phyloP scores from a whole-genome alignment of 2,888 invertebrate species.

The Argyra leucocephala region DNA sequence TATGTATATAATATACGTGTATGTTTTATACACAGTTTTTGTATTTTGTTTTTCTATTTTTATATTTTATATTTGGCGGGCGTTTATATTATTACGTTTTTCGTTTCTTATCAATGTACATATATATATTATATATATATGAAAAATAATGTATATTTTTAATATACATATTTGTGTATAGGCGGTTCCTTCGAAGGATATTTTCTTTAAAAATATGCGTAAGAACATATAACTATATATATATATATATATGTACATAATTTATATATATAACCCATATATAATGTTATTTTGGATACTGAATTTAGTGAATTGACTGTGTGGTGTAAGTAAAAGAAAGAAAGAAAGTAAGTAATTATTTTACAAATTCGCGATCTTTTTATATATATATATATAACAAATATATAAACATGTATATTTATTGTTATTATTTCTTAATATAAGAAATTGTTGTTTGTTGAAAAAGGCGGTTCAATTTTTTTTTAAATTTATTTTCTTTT shows the following conservation, averaged over 20 bases:
- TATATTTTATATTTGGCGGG: not conserved
- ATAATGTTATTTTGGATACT: not conserved
- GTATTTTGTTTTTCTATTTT: not conserved
- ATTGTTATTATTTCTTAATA: too few species aligned
- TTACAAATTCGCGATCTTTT: too few species aligned
- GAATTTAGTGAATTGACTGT: not conserved
- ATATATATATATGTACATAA: not conserved
- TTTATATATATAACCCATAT: not conserved
- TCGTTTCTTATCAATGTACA: not conserved
- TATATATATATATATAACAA: too few species aligned
- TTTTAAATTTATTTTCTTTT: too few species aligned
- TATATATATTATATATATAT: not conserved
- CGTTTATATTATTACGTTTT: not conserved
- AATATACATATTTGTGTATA: too few species aligned
- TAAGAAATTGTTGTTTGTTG: too few species aligned
- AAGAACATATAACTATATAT: not conserved
- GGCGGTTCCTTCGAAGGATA: not conserved
- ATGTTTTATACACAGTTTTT: not conserved
- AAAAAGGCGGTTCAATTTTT: too few species aligned
- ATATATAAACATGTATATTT: too few species aligned
- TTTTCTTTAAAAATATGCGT: not conserved
- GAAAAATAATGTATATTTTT: not conserved
- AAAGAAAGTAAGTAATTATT: not conserved
- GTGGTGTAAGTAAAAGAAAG: not conserved
- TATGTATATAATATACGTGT: too few species aligned